phyloP scores from a whole-genome alignment of 2,113 vertebrate species.

The Gambusia holbrooki region DNA sequence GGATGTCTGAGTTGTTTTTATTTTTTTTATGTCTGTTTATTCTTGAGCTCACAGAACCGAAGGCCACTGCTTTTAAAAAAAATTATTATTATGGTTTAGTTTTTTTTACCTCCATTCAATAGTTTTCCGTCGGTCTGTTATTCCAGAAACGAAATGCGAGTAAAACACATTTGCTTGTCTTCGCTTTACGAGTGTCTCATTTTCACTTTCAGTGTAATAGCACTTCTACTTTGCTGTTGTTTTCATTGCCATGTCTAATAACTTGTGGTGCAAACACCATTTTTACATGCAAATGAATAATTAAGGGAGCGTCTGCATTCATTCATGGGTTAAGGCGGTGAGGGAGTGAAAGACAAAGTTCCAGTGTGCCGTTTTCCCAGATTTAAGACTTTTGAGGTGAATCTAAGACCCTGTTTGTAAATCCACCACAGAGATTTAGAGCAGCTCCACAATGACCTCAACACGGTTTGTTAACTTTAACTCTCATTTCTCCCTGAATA shows the following conservation, averaged over 20 bases:
- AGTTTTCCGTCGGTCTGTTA: not conserved
- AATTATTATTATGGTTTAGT: too few relatives aligned
- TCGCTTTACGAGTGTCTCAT: constrained; percentile 1
- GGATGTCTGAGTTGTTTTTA: too few relatives aligned
- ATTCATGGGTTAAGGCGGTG: too few relatives aligned
- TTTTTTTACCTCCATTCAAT: not conserved
- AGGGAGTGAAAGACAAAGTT: too few relatives aligned
- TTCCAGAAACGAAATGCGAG: not conserved
- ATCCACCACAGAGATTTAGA: too few relatives aligned
- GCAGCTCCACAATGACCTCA: too few relatives aligned
- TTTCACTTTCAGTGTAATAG: constrained; percentile 9
- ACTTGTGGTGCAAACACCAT: constrained; percentile 2
- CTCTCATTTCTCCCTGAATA: too few relatives aligned
- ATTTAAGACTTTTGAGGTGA: too few relatives aligned
- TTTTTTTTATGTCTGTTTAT: not conserved
- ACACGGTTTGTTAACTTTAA: too few relatives aligned
- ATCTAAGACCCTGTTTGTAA: too few relatives aligned
- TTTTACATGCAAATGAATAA: constrained; percentile 5
- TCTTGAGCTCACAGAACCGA: not conserved
- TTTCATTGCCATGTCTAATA: constrained; percentile 9
- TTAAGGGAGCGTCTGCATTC: not conserved
- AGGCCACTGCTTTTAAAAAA: too few relatives aligned
- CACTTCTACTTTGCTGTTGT: constrained; percentile 13
- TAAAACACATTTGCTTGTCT: constrained; percentile 11
- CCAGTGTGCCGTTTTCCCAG: too few relatives aligned